Conservation (phyloP, 2,113 vertebrate genomes). For the Ovis aries region ARS-UI_Ramb_v3.0 NC_056054.1:78465501-78466000, state of each 20-base stretch:
- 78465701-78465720: slow-evolving; percentile 72
- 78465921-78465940: neutral
- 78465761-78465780: slow-evolving; percentile 7
- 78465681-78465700: slow-evolving; percentile 60
- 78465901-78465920: neutral
- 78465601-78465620: slow-evolving; percentile 15
- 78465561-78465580: neutral
- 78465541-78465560: neutral
- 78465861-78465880: neutral
- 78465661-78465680: slow-evolving; percentile 59
- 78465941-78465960: neutral
- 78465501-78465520: neutral
- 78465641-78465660: slow-evolving; percentile 25
- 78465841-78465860: neutral
- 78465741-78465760: slow-evolving; percentile 56
- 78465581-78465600: neutral
- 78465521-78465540: neutral
- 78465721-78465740: slow-evolving; percentile 64
- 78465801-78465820: neutral
- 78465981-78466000: neutral
- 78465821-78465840: neutral
- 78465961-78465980: neutral
- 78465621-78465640: slow-evolving; percentile 53
- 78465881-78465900: neutral
- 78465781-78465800: neutral